Conservation (phyloP, 1,140 invertebrate species). For the Venturia canescens region DNA sequence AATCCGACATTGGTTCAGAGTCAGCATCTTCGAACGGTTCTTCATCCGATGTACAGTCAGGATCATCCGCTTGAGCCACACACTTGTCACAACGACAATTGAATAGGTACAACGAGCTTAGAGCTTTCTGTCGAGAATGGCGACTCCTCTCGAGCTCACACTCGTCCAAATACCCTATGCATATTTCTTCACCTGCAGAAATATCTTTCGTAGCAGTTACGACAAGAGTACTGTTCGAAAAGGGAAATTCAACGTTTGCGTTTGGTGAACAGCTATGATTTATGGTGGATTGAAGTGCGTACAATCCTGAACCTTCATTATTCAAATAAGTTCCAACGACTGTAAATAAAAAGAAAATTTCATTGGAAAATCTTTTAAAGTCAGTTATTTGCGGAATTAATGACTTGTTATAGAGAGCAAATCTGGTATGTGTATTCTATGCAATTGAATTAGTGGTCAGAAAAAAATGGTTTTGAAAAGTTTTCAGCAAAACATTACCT, state of each 20-base stretch:
- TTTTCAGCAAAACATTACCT: conserved; percentile 77
- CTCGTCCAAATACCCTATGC: conserved; percentile 93
- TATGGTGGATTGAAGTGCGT: conserved; percentile 88
- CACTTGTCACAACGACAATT: conserved; percentile 90
- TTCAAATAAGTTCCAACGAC: conserved; percentile 93
- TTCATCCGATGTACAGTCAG: conserved; percentile 86
- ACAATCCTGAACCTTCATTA: conserved; percentile 95
- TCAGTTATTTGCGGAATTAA: no score
- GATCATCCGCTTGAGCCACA: conserved; percentile 83
- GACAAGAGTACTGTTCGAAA: conserved; percentile 88
- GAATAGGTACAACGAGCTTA: conserved; percentile 92
- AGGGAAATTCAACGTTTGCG: conserved; percentile 89
- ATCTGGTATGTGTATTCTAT: no score
- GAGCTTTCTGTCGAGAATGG: conserved; percentile 90
- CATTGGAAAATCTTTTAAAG: neutral
- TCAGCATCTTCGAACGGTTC: conserved; percentile 58
- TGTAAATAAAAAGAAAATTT: conserved; percentile 69
- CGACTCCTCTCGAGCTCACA: conserved; percentile 88
- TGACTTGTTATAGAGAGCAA: no score
- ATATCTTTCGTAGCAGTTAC: conserved; percentile 88
- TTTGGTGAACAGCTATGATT: conserved; percentile 97
- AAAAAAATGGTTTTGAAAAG: no score
- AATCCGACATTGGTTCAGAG: neutral
- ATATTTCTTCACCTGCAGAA: conserved; percentile 90
- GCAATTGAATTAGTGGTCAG: no score